These are phyloP conservation scores for Fringilla coelebs DNA, from an alignment of 2,797 vertebrate genomes.

Conservation along the genomic window DNA sequence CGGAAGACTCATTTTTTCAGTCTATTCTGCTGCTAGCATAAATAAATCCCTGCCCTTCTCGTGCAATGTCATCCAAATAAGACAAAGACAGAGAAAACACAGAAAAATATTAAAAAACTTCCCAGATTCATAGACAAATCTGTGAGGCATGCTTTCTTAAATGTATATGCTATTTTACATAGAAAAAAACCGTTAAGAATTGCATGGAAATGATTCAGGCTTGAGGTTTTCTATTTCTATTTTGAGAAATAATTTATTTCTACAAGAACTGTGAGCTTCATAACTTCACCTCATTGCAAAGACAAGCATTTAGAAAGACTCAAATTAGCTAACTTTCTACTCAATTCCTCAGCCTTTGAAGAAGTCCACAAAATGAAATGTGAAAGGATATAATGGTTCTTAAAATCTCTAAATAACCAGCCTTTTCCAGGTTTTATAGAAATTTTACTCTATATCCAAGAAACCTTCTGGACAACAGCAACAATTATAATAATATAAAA, in stretches of 20 bases:
- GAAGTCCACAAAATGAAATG: background rate
- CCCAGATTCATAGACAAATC: background rate
- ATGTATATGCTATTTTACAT: background rate
- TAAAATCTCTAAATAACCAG: background rate
- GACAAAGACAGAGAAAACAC: background rate
- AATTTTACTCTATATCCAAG: background rate
- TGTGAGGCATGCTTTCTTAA: background rate
- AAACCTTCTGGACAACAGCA: background rate
- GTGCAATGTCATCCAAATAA: background rate
- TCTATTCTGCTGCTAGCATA: background rate
- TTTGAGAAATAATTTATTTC: background rate
- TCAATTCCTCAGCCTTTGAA: background rate
- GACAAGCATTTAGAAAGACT: background rate
- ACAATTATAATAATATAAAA: background rate
- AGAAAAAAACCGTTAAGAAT: background rate
- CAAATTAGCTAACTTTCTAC: background rate
- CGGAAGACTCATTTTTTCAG: background rate
- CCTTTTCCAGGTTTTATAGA: background rate
- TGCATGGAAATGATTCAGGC: background rate
- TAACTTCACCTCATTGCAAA: background rate
- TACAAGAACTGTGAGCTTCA: background rate
- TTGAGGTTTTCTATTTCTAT: background rate
- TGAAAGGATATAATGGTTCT: fast-evolving
- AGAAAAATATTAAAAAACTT: background rate
- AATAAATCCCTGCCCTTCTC: background rate